A percentile compares a stretch with the other conserved stretches of the same genome.
Evolutionary conservation across 2,113 vertebrate species (phyloP).

Genomic region (Sphyrna mokarran): DNA sequence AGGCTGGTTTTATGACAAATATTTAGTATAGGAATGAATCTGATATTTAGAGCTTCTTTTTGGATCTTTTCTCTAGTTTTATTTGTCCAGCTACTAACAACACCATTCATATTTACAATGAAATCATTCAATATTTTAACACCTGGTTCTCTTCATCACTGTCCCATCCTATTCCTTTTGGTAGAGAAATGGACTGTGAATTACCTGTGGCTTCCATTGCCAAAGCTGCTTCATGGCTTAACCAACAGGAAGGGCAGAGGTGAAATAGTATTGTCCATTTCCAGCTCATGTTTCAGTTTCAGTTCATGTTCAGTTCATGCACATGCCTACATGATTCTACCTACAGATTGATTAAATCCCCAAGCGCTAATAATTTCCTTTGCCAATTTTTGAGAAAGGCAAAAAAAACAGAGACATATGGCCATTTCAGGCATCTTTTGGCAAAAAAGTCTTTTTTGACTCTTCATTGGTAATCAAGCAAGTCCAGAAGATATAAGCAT

Average conservation of each 20-base stretch:
- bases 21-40: slow-evolving; percentile 15
- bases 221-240: background rate
- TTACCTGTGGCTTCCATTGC: background rate
- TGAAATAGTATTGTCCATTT: background rate
- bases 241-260: background rate
- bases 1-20: background rate
- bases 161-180: background rate
- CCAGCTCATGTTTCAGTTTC: background rate
- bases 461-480: background rate
- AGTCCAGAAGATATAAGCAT: background rate
- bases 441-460: background rate
- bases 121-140: background rate
- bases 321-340: background rate
- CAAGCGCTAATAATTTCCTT: background rate
- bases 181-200: background rate
- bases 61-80: background rate
- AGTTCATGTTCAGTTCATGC: background rate
- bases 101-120: background rate
- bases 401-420: background rate
- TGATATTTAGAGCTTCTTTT: slow-evolving; percentile 15
- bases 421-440: background rate
- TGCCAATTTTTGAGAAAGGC: background rate
- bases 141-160: background rate
- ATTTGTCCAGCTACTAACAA: slow-evolving; percentile 16
- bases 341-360: background rate